Base-by-base conservation (phyloP, 2,888 invertebrate species). In the Carterocephalus palaemon region DNA sequence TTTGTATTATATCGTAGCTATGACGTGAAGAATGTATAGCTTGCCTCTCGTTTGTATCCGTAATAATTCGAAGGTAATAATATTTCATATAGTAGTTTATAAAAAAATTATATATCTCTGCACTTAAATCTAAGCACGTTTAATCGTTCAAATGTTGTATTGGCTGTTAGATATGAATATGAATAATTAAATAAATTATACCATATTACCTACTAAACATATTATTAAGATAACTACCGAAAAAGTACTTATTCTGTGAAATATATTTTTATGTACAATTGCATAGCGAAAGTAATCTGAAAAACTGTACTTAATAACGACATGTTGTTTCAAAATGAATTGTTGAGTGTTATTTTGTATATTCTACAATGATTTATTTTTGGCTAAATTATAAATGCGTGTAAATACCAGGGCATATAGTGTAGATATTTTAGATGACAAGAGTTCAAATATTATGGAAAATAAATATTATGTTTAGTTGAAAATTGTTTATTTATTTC, bases 381-480 rank as follows among this genome's bases (percentile, higher is more conserved):
- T 73, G 64, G 72, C 75, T 72, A 71, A 76, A 70, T 57, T 57
- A 54, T 56, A 53, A 49, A 54, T 52, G 71, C 76, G 72, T 85
- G 84, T 85, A 86, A 74, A 84, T 86, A 84, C 70, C 70, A 64
- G 67, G 75, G 75, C 77, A 73, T 70, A 76, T 68, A 75, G 67
- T 85, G 81, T 86, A 85, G 83, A 83, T 85, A 83, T 75, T 73
- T 75, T 82, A 83, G 79, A 77, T 76, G 75, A 81, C 73, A 71
- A 82, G 75, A 83, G 83, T 84, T 86, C 84, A 84, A 85, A 84
- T 82, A 83, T 81, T 81, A 82, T 79, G 66, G 77, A 74, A 81
- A 80, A 80, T 81, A 85, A 84, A 84, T 75, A 74, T 80, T 78
- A 84, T 80, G 82, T 79, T 84, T 85, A 85, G 84, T 84, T 84